Evolutionary conservation across 2,797 vertebrate species (phyloP).

Genomic region (Pseudochirops corinnae): DNA sequence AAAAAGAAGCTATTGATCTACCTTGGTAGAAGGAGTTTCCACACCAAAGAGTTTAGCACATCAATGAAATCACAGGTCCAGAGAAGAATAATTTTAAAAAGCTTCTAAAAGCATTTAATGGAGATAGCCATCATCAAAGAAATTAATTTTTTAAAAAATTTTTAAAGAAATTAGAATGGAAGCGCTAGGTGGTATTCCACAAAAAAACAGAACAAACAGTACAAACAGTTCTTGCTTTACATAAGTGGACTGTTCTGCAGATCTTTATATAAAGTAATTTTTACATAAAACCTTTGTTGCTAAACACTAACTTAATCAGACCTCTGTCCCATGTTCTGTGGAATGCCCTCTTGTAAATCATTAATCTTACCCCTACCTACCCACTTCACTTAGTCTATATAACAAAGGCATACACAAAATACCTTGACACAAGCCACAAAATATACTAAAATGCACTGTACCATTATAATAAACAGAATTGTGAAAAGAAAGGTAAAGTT

Average conservation of each 20-base stretch:
- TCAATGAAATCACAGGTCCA: not conserved
- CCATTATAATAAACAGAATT: not conserved
- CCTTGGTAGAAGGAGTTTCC: not conserved
- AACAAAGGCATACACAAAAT: not conserved
- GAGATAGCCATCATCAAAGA: not conserved
- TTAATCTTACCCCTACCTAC: not conserved
- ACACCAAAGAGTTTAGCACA: not conserved
- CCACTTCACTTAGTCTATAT: no score
- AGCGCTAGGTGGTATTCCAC: not conserved
- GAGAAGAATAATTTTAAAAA: not conserved
- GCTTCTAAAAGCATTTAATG: not conserved
- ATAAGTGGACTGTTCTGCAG: not conserved
- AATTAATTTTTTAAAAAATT: not conserved
- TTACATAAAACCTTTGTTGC: not conserved
- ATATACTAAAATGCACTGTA: not conserved
- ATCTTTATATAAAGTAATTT: not conserved
- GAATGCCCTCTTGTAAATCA: not conserved
- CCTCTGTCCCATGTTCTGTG: not conserved
- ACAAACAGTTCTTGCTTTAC: not conserved
- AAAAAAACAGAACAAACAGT: not conserved
- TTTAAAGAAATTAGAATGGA: not conserved
- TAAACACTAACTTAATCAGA: constrained; percentile 37
- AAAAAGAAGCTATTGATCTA: not conserved
- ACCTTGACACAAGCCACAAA: not conserved
- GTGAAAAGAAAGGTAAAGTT: not conserved